Base-by-base conservation (phyloP, 2,888 invertebrate species). In the Pristionchus mayeri region DNA sequence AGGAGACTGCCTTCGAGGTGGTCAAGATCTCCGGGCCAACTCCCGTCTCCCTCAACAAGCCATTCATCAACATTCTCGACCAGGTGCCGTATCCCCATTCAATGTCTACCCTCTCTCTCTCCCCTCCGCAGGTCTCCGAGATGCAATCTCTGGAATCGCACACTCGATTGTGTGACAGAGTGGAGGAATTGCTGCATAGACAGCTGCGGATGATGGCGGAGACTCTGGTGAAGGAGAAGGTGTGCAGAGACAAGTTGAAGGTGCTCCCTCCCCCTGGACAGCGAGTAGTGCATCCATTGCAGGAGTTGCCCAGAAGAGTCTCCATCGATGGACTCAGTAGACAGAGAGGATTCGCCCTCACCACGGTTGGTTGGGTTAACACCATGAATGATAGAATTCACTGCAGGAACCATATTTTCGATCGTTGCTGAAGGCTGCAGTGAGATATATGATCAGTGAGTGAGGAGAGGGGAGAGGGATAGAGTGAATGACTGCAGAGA, bases 11-110 rank as follows among this genome's bases (percentile, higher is more conserved):
- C 27, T 85, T 88, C 40, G 92, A 92, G 84, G 89, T 92, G 24
- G 92, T 92, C 40, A 92, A 92, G 85, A 88, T 88, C 75, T 90
- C 90, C 30, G 87, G 89, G 9, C 92, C 92, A 2, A 88, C 89
- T 48, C 87, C 90, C 6, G 89, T 92, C 11, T 87, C 89, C 54
- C 89, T 93, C 71, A 93, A 93, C 87, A 91, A 92, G 79, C 93
- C 93, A 27, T 91, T 93, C 71, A 93, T 93, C 85, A 91, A 92
- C 85, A 90, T 93, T 82, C 86, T 93, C 76, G 92, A 92, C 86
- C 92, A 92, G 86, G 91, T 92, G 0, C 50, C 52, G 16, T n/a
- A 11, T 80, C n/a, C 4, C 11, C 30, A 4, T 48, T 50, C 76
- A 27, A 24, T 63, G 7, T 27, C 27, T 63, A 30, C 18, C 24